Conservation (phyloP, 2,797 vertebrate genomes). For the Salmo trutta region DNA sequence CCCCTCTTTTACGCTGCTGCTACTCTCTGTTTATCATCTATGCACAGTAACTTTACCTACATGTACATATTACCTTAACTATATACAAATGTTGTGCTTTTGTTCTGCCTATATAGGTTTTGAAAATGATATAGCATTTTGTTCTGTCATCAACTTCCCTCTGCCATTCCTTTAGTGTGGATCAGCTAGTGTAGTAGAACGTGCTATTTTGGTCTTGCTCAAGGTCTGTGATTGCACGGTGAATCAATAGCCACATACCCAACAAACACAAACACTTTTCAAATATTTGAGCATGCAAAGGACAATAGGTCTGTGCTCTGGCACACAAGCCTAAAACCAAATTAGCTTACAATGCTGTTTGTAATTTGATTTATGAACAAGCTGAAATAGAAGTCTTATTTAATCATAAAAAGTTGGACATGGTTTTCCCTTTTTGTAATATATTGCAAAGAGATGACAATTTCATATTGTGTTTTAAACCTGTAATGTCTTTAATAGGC, state of each 20-base stretch:
- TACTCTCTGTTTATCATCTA: too few species aligned
- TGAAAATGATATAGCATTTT: constrained; percentile 29
- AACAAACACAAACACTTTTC: constrained; percentile 69
- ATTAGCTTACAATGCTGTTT: constrained; percentile 70
- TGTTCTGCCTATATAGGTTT: constrained; percentile 12
- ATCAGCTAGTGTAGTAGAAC: constrained; percentile 55
- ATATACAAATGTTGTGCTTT: constrained; percentile 5
- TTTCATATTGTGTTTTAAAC: not conserved
- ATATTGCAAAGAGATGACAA: not conserved
- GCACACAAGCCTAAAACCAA: constrained; percentile 62
- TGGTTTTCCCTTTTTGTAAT: not conserved
- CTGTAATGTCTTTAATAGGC: not conserved
- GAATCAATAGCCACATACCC: constrained; percentile 71
- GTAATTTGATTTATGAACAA: constrained; percentile 61
- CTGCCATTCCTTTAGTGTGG: constrained; percentile 50
- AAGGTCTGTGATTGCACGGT: constrained; percentile 64
- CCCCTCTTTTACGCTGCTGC: too few species aligned
- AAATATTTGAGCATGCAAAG: constrained; percentile 74
- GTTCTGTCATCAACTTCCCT: constrained; percentile 46
- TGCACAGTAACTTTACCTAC: too few species aligned
- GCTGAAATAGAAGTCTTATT: constrained; percentile 29
- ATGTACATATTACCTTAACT: too few species aligned
- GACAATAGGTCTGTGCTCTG: constrained; percentile 55
- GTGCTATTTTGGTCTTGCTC: constrained; percentile 56
- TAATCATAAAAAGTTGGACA: not conserved